phyloP scores from a whole-genome alignment of 1,140 invertebrate species.

The Nasonia longicornis region DNA sequence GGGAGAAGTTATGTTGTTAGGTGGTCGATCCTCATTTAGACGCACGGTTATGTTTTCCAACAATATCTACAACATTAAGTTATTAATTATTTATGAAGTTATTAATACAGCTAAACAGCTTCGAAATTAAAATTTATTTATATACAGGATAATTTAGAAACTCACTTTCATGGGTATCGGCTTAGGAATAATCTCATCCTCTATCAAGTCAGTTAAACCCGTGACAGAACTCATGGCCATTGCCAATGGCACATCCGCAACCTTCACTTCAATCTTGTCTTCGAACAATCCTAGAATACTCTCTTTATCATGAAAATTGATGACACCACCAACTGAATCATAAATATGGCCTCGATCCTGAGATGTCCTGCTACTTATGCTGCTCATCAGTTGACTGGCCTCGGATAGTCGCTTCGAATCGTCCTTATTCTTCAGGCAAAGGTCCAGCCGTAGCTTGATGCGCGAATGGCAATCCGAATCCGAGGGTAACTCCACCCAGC shows the following conservation, averaged over 20 bases:
- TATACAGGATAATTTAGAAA: neutral
- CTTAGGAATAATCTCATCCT: conserved; percentile 85
- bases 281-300: conserved; percentile 61
- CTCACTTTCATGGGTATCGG: conserved; percentile 83
- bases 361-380: conserved; percentile 39
- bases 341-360: conserved; percentile 45
- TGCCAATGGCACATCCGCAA: conserved; percentile 76
- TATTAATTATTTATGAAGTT: neutral
- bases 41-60: conserved; percentile 78
- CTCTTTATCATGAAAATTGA: conserved; percentile 61
- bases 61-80: conserved; percentile 69
- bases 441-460: conserved; percentile 74
- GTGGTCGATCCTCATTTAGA: conserved; percentile 84
- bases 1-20: conserved; percentile 85
- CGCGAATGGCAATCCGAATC: conserved; percentile 70
- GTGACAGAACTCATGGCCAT: conserved; percentile 86
- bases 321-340: conserved; percentile 21
- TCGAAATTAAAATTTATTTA: neutral
- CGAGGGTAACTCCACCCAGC: conserved; percentile 75
- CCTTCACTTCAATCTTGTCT: conserved; percentile 72
- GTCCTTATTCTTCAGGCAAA: conserved; percentile 69
- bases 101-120: neutral
- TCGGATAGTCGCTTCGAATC: conserved; percentile 63
- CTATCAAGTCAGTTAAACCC: conserved; percentile 83
- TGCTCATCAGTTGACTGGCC: conserved; percentile 52